Evolutionary conservation across 1,140 invertebrate genomes (phyloP), one percentile per base, ranked within the genome.

Genomic region (Bombus confusus): DNA sequence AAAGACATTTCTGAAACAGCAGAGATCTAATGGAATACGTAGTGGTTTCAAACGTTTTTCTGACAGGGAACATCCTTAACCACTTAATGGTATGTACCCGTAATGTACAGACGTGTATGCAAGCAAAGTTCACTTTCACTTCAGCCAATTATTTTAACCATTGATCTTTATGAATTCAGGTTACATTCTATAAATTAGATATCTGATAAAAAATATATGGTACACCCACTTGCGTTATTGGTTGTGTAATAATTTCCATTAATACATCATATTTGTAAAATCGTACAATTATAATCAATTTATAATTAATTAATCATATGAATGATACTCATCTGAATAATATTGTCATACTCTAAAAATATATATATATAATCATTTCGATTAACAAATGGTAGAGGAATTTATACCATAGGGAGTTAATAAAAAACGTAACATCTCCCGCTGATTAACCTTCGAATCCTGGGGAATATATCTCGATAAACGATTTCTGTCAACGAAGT

Each of bases 401-500:
- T 52, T 22, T 52, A 22, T 52, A 52, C 15, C 47, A 18, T 47
- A 47, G 47, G 5, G 5, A 6, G 47, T 62, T 28, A 31, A 31
- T n/a, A 18, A 66, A 18, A 13, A 31, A 31, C 15, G 62, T 31
- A 6, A 31, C 37, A 37, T 52, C 22, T 52, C 47, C 8, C 47
- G 6, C 5, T 52, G 18, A 47, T 52, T 74, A 74, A 74, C 72
- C 31, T 25, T 18, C 25, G 73, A 4, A 34, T 69, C 37, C 6
- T 28, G 0, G 5, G 31, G 41, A 52, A 31, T 37, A 3, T 34
- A 59, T 6, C 3, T 43, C 5, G 39, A 47, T 75, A 64, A 83
- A 83, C 62, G 73, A 83, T 76, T 57, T 34, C 69, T 47, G 57
- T 62, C 52, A 41, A 12, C 69, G 80, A 59, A 41, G n/a, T 25